phyloP scores from a whole-genome alignment of 2,113 vertebrate genomes.

The Lophura nycthemera region DNA sequence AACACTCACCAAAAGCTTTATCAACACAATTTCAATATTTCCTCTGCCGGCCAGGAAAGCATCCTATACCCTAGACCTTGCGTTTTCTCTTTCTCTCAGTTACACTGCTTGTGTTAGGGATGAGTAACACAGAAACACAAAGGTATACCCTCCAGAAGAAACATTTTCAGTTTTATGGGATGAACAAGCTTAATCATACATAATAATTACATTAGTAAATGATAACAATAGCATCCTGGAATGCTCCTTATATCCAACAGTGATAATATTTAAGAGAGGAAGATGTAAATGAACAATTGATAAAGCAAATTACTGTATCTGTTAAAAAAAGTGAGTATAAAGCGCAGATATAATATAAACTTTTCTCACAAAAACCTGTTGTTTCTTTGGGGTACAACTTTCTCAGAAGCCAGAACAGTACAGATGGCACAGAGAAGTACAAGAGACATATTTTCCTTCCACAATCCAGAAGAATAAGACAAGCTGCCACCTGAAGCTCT shows the following conservation, averaged over 20 bases:
- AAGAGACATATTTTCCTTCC: neutral
- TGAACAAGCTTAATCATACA: conserved; percentile 12
- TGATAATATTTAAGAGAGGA: neutral
- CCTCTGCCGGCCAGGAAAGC: neutral
- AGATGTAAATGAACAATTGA: neutral
- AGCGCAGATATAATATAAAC: neutral
- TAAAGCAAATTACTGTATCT: neutral
- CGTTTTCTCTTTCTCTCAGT: neutral
- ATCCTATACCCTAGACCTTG: neutral
- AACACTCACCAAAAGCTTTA: neutral
- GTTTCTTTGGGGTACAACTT: neutral
- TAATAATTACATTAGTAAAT: neutral
- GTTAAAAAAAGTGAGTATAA: neutral
- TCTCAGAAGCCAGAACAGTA: neutral
- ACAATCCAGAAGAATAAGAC: neutral
- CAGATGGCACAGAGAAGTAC: neutral
- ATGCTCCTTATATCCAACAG: neutral
- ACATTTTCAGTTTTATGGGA: neutral
- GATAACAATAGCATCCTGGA: neutral
- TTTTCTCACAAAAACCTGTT: neutral
- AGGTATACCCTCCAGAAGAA: conserved; percentile 19
- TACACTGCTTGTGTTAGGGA: neutral
- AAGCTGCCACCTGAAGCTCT: neutral
- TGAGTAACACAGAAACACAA: conserved; percentile 21
- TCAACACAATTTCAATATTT: neutral